Conservation (phyloP, 35 echinoderm and acorn worm species). For the Holothuria glaberrima region DNA sequence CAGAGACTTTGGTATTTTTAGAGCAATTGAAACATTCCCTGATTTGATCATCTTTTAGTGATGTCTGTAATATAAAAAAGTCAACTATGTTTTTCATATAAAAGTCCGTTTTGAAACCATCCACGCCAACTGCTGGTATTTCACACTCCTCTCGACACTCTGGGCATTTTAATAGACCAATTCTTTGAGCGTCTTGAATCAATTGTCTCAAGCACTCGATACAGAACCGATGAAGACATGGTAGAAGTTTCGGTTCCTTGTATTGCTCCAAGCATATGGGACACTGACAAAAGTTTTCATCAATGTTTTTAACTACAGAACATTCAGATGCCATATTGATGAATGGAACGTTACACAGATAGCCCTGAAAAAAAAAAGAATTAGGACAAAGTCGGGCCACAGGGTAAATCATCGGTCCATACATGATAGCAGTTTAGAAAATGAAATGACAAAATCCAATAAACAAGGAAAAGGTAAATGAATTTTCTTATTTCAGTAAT, state of each 20-base stretch:
- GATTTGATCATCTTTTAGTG: background rate
- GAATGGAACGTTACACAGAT: no score
- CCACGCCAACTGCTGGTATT: background rate
- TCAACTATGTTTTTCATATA: slow-evolving; percentile 1
- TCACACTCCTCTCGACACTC: background rate
- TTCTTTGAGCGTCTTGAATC: background rate
- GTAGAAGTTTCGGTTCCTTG: slow-evolving; percentile 30
- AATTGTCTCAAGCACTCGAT: background rate
- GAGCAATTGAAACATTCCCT: background rate
- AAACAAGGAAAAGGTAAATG: no score
- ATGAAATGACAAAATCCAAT: no score
- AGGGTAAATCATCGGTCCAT: no score
- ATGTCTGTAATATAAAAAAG: background rate
- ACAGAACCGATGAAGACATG: slow-evolving; percentile 23
- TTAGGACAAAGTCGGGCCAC: no score
- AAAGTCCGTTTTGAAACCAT: slow-evolving; percentile 20
- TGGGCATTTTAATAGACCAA: background rate
- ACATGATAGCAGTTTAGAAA: no score
- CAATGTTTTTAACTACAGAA: background rate
- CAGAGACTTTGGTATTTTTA: no score
- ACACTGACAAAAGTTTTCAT: background rate
- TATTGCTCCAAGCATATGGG: background rate
- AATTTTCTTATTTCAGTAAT: no score
- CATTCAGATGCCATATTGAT: background rate
- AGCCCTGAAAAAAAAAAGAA: no score